Conservation (phyloP, 2,888 invertebrate genomes). For the Drosophila anomalipes region DNA sequence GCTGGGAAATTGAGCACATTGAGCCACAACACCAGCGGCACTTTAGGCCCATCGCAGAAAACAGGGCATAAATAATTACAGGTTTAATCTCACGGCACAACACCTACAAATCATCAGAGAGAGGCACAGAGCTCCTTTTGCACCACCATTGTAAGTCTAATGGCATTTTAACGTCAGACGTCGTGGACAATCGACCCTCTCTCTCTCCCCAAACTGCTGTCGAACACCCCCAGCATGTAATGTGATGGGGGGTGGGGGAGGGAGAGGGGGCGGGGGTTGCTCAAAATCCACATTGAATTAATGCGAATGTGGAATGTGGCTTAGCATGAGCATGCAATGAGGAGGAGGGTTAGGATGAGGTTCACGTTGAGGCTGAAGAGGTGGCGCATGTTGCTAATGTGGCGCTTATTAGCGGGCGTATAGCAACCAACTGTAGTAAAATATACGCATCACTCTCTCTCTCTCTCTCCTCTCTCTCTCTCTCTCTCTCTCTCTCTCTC, state of each 20-base stretch:
- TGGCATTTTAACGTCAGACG: slow-evolving; percentile 78
- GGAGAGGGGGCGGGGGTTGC: slow-evolving; percentile 1
- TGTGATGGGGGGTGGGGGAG: slow-evolving; percentile 12
- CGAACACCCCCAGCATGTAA: slow-evolving; percentile 11
- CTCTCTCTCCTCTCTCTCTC: not conserved
- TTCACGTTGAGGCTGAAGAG: not conserved
- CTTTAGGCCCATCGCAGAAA: slow-evolving; percentile 1
- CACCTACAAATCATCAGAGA: slow-evolving; percentile 63
- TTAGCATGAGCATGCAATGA: not conserved
- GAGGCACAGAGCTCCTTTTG: slow-evolving; percentile 17
- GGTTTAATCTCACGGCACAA: slow-evolving; percentile 52
- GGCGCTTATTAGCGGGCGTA: slow-evolving; percentile 45
- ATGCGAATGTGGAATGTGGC: slow-evolving; percentile 29
- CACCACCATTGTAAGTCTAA: slow-evolving; percentile 57
- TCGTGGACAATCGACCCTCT: slow-evolving; percentile 13
- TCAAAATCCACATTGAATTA: slow-evolving; percentile 53
- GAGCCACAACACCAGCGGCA: slow-evolving; percentile 12
- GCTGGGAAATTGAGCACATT: slow-evolving; percentile 44
- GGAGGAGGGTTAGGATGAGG: not conserved
- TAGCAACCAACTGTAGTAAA: slow-evolving; percentile 9
- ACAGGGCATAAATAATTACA: slow-evolving; percentile 50
- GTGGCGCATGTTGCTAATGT: slow-evolving; percentile 41
- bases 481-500: not conserved
- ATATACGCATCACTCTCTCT: slow-evolving; percentile 1
- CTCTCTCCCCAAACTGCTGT: not conserved